Evolutionary conservation across 2,113 vertebrate genomes (phyloP), one percentile per base, ranked within the genome.

Genomic region (Limnothrissa miodon): DNA sequence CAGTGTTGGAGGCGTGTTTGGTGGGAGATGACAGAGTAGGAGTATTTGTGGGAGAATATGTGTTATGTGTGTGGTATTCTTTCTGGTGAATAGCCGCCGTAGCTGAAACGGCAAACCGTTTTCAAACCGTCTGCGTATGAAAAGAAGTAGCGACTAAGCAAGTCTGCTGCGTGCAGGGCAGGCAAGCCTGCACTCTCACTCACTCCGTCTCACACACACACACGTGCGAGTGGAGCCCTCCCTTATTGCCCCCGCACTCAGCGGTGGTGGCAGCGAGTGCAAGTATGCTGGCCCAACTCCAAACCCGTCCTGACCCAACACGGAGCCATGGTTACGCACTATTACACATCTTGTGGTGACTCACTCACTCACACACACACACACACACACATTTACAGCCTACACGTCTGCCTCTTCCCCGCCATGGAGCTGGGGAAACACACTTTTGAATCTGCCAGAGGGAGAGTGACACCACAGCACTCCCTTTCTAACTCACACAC

Each of bases 271-370:
- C 66, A 70, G 7, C 3, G 66, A 74, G 25, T 74, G 66, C 36
- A 74, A 74, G 66, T 74, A 33, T 15, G 33, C 29, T 74, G 66
- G 66, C 66, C 66, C 29, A 15, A 36, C 66, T 74, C 66, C 66
- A 74, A 74, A 74, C 29, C 66, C 66, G 13, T 17, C 66, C 66
- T 74, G 66, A 74, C 66, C 66, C 66, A 74, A 74, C 66, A 39
- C 33, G 11, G 66, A 74, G 66, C 66, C 66, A 74, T 36, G 66
- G 66, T 39, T 74, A 74, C 66, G 66, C 66, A 3, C 66, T 74
- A 74, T 74, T 74, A 74, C 66, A 74, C 66, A 74, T 74, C 29
- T 74, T 74, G 66, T 74, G 66, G 66, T 74, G 66, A 74, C 29
- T 74, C 66, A 74, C 66, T 1, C 66, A 2, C 66, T 5, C 66